These are phyloP conservation scores for Catalaphyllia jardinei DNA, from an alignment of 64 coral and sea anemone genomes.

Conservation along the genomic window DNA sequence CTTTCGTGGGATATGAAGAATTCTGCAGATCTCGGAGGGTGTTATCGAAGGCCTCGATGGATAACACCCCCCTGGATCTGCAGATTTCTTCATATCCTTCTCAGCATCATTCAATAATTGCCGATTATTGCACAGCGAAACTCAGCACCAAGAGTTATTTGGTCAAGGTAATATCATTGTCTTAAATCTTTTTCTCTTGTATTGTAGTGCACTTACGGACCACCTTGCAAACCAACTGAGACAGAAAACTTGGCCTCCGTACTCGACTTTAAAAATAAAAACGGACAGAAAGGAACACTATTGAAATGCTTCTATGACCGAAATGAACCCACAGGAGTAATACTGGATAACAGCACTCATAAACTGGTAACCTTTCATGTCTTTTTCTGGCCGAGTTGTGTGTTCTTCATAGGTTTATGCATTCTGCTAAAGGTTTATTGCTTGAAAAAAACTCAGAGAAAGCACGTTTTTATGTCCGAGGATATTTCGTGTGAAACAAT, in stretches of 20 bases:
- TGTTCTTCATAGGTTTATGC: neutral
- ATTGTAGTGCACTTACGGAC: slow-evolving; percentile 15
- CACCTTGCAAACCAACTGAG: neutral
- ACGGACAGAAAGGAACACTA: neutral
- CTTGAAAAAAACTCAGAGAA: neutral
- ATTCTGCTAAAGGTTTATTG: neutral
- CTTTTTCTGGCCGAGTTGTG: neutral
- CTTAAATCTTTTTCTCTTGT: neutral
- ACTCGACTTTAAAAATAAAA: neutral
- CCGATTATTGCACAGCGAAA: too few species aligned
- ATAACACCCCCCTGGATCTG: too few species aligned
- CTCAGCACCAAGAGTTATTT: too few species aligned
- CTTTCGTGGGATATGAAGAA: too few species aligned
- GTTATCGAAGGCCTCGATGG: too few species aligned
- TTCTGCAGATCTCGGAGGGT: too few species aligned
- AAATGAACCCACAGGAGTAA: neutral
- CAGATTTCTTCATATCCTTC: too few species aligned
- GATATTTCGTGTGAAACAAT: neutral
- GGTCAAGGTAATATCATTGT: neutral
- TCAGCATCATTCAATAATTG: too few species aligned
- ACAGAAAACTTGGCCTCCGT: neutral
- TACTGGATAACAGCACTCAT: neutral
- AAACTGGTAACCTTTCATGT: neutral
- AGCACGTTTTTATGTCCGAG: neutral
- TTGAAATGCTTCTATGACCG: neutral